phyloP scores from a whole-genome alignment of 2,113 vertebrate species.

The Micromys minutus region DNA sequence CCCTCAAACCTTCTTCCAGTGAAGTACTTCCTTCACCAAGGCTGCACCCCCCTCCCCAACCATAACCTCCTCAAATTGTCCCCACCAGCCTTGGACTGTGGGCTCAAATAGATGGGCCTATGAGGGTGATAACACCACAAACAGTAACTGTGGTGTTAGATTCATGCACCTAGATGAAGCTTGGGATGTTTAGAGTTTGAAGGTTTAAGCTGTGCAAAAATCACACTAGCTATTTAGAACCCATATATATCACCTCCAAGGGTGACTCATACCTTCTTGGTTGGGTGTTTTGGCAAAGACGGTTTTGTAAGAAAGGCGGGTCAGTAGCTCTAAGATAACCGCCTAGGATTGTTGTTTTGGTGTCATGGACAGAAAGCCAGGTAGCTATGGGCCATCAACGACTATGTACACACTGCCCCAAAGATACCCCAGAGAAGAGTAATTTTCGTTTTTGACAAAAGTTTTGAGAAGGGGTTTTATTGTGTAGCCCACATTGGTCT shows the following conservation, averaged over 20 bases:
- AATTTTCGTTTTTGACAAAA: neutral
- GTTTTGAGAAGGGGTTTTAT: neutral
- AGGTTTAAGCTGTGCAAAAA: neutral
- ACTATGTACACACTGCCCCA: neutral
- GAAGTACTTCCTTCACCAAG: neutral
- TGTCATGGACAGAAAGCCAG: neutral
- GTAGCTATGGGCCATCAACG: neutral
- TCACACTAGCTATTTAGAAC: conserved; percentile 10
- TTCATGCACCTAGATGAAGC: conserved; percentile 27
- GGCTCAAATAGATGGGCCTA: neutral
- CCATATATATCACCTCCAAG: neutral
- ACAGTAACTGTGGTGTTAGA: conserved; percentile 19
- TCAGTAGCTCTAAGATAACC: neutral
- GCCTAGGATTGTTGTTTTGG: neutral
- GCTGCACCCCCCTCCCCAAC: neutral
- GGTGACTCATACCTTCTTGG: neutral
- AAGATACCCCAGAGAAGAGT: neutral
- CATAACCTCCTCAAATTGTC: neutral
- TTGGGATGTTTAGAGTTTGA: conserved; percentile 54
- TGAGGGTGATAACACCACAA: neutral
- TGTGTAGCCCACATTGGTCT: neutral
- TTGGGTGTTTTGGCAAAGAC: conserved; percentile 50
- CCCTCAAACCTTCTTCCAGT: neutral
- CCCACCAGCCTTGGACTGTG: neutral
- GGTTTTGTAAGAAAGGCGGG: neutral